Percentiles rank a stretch among this genome's conserved stretches.
Conservation (phyloP, 2,888 invertebrate species). For the Polylopha cassiicola region DNA sequence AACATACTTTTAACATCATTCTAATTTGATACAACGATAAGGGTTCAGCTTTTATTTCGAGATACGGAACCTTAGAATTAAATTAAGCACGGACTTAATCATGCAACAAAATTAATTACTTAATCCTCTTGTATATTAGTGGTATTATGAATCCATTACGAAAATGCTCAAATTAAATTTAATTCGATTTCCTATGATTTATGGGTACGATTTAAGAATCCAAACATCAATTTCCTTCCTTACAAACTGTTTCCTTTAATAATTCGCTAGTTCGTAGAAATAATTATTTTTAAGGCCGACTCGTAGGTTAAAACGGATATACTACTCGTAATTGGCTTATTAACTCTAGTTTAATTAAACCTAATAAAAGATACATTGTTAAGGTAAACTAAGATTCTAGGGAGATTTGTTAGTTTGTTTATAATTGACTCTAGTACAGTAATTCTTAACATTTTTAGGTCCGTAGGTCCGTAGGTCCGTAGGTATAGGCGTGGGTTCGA, state of each 20-base stretch:
- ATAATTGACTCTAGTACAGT: no score
- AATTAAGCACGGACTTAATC: no score
- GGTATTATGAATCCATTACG: conserved; percentile 1
- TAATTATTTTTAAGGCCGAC: conserved; percentile 7
- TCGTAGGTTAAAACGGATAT: conserved; percentile 4
- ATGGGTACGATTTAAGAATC: background rate
- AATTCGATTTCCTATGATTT: conserved; percentile 5
- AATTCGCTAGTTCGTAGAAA: background rate
- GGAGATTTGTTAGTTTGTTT: conserved; percentile 1
- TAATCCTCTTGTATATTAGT: no score
- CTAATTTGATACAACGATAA: no score
- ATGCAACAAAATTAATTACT: no score
- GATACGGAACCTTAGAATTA: no score
- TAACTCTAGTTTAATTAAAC: conserved; percentile 2
- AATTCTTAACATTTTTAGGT: no score
- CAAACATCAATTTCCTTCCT: conserved; percentile 17
- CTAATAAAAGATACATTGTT: conserved; percentile 14
- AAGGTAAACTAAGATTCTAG: background rate
- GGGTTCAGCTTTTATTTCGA: no score
- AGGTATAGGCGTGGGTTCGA: no score
- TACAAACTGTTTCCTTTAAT: conserved; percentile 1
- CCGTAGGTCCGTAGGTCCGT: no score
- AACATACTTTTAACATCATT: no score
- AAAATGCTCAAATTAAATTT: background rate
- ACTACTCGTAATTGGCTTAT: conserved; percentile 6